Percentiles rank a stretch among this genome's conserved stretches.
These are phyloP conservation scores for Ceyx cyanopectus DNA, from an alignment of 2,113 vertebrate genomes.

Conservation along the genomic window DNA sequence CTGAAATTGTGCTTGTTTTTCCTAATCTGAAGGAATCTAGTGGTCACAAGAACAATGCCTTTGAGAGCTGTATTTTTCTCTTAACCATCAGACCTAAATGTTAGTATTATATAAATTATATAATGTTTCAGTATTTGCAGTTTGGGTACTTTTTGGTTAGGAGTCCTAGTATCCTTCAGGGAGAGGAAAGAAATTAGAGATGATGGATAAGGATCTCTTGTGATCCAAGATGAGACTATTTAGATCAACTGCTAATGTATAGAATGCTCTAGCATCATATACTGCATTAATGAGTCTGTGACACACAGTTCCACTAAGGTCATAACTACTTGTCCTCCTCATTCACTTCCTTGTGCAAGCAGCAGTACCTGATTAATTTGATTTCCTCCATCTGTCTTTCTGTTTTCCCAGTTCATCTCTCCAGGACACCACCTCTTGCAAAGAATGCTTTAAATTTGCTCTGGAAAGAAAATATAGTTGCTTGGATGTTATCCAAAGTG, in stretches of 20 bases:
- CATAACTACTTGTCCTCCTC: conserved; percentile 16
- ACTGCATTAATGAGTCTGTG: background rate
- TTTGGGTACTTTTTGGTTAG: background rate
- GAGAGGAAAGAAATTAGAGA: background rate
- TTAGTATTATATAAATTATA: background rate
- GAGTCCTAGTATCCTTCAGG: background rate
- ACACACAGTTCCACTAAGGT: background rate
- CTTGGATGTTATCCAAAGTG: conserved; percentile 14
- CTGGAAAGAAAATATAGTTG: conserved; percentile 48
- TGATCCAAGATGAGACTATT: background rate
- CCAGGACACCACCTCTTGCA: conserved; percentile 67
- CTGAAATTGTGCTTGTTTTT: background rate
- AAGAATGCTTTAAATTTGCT: conserved; percentile 62
- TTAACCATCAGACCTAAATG: background rate
- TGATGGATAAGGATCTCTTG: background rate
- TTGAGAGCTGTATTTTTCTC: background rate
- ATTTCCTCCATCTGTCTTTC: conserved; percentile 71
- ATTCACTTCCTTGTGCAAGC: conserved; percentile 48
- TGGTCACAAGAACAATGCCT: background rate
- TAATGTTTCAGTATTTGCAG: background rate
- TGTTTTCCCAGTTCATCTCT: conserved; percentile 49
- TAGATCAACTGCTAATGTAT: background rate
- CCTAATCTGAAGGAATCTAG: background rate
- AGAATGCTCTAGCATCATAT: background rate
- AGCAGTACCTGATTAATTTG: conserved; percentile 56